phyloP scores from a whole-genome alignment of 2,797 vertebrate species.

The Pachyuromys duprasi region DNA sequence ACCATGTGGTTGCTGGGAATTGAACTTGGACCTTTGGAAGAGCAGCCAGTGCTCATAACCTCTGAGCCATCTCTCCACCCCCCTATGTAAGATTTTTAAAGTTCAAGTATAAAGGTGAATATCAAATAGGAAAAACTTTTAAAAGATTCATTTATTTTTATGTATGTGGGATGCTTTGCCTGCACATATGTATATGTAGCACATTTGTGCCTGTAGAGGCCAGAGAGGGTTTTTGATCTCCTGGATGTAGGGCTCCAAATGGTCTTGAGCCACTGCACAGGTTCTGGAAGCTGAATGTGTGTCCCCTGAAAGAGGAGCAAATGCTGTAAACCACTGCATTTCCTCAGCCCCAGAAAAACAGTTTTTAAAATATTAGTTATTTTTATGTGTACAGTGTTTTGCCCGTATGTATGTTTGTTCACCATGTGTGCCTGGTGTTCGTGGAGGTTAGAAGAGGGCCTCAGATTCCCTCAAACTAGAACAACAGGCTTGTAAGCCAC shows the following conservation, averaged over 20 bases:
- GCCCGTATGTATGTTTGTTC: neutral
- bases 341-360: neutral
- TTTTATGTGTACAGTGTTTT: neutral
- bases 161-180: neutral
- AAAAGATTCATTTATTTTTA: neutral
- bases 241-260: neutral
- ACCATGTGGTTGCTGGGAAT: too few relatives aligned
- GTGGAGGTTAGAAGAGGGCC: neutral
- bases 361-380: neutral
- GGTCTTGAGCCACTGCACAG: neutral
- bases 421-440: neutral
- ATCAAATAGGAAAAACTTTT: neutral
- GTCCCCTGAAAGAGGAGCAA: neutral
- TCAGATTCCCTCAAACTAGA: neutral
- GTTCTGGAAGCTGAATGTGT: neutral
- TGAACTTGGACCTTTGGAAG: too few relatives aligned
- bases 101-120: conserved; percentile 3
- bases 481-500: neutral
- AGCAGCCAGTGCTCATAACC: neutral
- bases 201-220: neutral
- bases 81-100: neutral
- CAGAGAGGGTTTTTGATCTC: neutral
- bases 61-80: neutral
- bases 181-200: neutral
- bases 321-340: neutral